Conservation (phyloP, 2,797 vertebrate species). For the Chrysocyon brachyurus region DNA sequence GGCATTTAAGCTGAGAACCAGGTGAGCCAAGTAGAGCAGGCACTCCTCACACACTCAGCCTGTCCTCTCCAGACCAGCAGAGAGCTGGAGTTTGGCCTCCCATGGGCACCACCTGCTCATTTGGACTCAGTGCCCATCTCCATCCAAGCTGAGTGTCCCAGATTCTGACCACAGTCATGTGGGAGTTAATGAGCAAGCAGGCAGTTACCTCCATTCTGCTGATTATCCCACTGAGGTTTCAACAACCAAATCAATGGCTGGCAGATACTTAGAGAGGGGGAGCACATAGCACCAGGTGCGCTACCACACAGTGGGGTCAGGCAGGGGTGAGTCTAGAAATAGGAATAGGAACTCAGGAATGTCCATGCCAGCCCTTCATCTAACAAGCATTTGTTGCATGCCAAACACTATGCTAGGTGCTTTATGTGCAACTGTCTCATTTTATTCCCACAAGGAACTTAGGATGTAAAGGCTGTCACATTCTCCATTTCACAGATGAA, state of each 20-base stretch:
- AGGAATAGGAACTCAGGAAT: background rate
- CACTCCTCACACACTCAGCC: background rate
- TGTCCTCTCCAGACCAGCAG: background rate
- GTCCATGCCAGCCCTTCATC: background rate
- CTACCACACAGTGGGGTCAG: background rate
- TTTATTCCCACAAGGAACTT: background rate
- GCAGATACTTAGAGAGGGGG: background rate
- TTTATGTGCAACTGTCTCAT: background rate
- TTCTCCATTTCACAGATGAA: background rate
- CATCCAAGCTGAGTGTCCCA: background rate
- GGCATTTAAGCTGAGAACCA: background rate
- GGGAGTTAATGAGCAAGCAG: background rate
- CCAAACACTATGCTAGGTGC: background rate
- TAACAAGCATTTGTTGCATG: background rate
- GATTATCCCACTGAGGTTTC: background rate
- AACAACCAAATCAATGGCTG: background rate
- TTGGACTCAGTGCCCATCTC: background rate
- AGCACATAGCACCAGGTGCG: background rate
- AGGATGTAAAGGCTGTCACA: background rate
- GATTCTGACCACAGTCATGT: background rate
- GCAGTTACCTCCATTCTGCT: background rate
- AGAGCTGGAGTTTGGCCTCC: background rate
- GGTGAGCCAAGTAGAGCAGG: background rate
- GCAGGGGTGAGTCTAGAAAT: background rate
- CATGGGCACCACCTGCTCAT: background rate